Percentiles rank a stretch among this genome's conserved stretches.
These are phyloP conservation scores for Gymnogyps californianus DNA, from an alignment of 2,113 vertebrate genomes.

Conservation along the genomic window DNA sequence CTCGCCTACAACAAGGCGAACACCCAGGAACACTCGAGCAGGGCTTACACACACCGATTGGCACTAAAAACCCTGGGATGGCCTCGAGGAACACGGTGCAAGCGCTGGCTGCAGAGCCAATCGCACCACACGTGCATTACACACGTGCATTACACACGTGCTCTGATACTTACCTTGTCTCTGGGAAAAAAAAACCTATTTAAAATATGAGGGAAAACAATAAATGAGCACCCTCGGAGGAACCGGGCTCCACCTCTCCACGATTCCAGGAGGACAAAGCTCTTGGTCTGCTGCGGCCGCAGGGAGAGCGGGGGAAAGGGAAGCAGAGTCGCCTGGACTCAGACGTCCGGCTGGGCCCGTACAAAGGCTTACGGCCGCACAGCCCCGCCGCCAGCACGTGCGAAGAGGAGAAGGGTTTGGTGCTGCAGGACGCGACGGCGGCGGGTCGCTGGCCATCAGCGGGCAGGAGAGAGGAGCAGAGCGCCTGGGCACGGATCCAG, in stretches of 20 bases:
- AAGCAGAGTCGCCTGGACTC: background rate
- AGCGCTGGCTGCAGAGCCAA: background rate
- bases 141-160: fast-evolving
- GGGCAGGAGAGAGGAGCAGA: background rate
- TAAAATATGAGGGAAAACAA: background rate
- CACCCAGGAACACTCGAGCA: background rate
- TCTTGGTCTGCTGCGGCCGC: background rate
- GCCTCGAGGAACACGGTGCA: background rate
- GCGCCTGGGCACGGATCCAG: background rate
- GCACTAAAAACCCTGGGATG: background rate
- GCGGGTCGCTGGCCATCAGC: background rate
- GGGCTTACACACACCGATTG: background rate
- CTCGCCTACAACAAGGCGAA: background rate
- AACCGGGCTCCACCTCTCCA: fast-evolving
- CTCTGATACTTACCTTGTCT: background rate
- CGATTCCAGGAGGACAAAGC: background rate
- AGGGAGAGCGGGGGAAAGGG: background rate
- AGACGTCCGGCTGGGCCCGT: fast-evolving
- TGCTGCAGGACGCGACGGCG: fast-evolving
- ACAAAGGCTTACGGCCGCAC: fast-evolving
- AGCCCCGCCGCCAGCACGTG: fast-evolving
- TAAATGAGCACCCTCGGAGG: no score
- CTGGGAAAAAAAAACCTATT: fast-evolving
- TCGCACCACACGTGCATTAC: fast-evolving
- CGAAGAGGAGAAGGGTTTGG: background rate